Evolutionary conservation across 2,888 invertebrate genomes (phyloP).

Genomic region (Schizotus pectinicornis): DNA sequence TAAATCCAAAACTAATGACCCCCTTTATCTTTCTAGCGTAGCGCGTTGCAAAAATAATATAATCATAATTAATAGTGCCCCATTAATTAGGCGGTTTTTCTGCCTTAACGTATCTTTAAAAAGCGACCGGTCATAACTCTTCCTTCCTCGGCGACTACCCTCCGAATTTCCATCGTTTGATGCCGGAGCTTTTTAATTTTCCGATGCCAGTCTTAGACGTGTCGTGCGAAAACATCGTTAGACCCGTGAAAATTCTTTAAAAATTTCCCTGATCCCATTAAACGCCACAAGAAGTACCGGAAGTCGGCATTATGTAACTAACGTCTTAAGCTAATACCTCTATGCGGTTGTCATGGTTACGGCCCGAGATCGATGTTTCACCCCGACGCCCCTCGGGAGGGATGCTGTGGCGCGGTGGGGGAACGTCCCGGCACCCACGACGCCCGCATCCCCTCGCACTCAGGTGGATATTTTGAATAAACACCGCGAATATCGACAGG

Average conservation of each 20-base stretch:
- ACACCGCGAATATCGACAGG: constrained; percentile 36
- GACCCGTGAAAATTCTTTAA: constrained; percentile 26
- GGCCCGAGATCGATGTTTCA: constrained; percentile 53
- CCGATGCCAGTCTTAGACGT: constrained; percentile 20
- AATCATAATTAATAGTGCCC: constrained; percentile 22
- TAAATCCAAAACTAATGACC: constrained; percentile 18
- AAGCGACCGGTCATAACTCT: constrained; percentile 7
- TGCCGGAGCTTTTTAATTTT: constrained; percentile 17
- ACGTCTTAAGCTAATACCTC: constrained; percentile 54
- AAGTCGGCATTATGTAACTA: constrained; percentile 52
- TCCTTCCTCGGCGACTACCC: neutral
- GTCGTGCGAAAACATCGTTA: constrained; percentile 32
- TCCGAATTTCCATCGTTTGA: constrained; percentile 13
- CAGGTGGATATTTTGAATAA: constrained; percentile 31
- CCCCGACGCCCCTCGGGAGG: constrained; percentile 35
- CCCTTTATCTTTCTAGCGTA: constrained; percentile 29
- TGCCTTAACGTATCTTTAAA: constrained; percentile 6
- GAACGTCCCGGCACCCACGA: constrained; percentile 28
- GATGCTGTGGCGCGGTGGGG: constrained; percentile 20
- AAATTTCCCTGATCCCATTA: constrained; percentile 36
- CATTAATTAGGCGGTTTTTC: constrained; percentile 22
- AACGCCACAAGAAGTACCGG: constrained; percentile 40
- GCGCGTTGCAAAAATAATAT: constrained; percentile 18
- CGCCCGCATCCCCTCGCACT: constrained; percentile 44
- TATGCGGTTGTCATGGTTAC: constrained; percentile 53